Evolutionary conservation across 2,888 invertebrate species (phyloP), one percentile per base, ranked within the genome.

Genomic region (Eledona agricola): DNA sequence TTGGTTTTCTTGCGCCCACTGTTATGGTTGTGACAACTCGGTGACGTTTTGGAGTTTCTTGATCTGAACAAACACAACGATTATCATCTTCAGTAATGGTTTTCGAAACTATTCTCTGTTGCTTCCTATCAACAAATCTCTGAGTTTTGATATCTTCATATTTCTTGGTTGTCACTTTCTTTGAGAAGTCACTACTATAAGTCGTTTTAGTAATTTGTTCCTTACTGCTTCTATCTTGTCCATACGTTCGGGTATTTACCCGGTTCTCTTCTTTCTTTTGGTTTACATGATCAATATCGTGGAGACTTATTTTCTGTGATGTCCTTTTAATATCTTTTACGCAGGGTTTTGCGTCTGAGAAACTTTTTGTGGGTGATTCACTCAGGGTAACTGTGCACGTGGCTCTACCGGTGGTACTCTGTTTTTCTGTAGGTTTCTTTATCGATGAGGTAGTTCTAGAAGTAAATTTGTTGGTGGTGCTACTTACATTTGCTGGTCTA

Each of bases 41-140:
- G 28, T 64, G 62, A n/a, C 34, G 43, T 40, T 56, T 51, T 17
- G 20, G 42, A n/a, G 25, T 11, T 26, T 19, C 17, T 31, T 57
- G 62, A 32, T 64, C 59, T 4, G 46, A 42, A 26, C 25, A 17
- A 7, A 74, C 80, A 26, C 77, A 72, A 16, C 59, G 69, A 64
- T 15, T 71, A 58, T 22, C 32, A 28, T 49, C 19, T 29, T 42
- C 23, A 34, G 34, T 38, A 9, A 46, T 23, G 3, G 28, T 31
- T 51, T 55, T 63, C 1, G 46, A 71, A 23, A 71, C 63, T 29
- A 70, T 69, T 23, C 79, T 77, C 60, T 73, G 76, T 10, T 15
- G 11, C 4, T 20, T 46, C 19, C 26, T 72, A 71, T 64, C 71
- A 72, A n/a, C 9, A 3, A 20, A 3, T 28, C 29, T 63, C 45